A percentile compares a stretch with the other conserved stretches of the same genome.
These are phyloP conservation scores for Drosophila pandora DNA, from an alignment of 1,140 invertebrate species.

Conservation along the genomic window DNA sequence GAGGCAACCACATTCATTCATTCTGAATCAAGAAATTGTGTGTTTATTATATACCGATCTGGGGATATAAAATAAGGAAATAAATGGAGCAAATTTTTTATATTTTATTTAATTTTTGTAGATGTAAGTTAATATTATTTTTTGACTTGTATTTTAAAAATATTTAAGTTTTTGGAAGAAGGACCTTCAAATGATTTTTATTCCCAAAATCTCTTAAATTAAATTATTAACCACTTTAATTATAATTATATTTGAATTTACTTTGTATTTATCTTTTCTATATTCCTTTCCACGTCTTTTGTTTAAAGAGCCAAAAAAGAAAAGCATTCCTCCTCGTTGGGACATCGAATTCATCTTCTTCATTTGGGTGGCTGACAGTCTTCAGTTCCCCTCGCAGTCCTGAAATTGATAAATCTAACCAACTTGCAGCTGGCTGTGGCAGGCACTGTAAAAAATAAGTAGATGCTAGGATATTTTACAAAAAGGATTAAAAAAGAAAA, in stretches of 20 bases:
- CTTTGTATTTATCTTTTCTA: constrained; percentile 15
- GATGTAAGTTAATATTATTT: too few relatives aligned
- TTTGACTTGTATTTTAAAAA: too few relatives aligned
- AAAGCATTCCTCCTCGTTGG: constrained; percentile 22
- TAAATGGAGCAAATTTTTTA: not conserved
- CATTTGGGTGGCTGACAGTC: constrained; percentile 16
- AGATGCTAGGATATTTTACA: not conserved
- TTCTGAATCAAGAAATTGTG: not conserved
- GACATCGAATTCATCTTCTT: constrained; percentile 64
- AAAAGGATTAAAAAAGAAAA: not conserved
- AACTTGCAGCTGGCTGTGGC: constrained; percentile 11
- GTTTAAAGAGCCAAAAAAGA: constrained; percentile 11
- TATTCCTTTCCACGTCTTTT: constrained; percentile 4
- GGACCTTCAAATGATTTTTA: not conserved
- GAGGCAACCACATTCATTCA: not conserved
- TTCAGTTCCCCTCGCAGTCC: constrained; percentile 1
- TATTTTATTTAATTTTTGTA: too few relatives aligned
- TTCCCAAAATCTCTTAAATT: not conserved
- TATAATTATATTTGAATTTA: constrained; percentile 9
- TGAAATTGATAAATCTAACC: constrained; percentile 25
- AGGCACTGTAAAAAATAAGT: constrained; percentile 2
- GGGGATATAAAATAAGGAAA: too few relatives aligned
- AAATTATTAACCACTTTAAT: not conserved
- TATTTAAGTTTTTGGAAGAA: too few relatives aligned
- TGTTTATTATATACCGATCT: too few relatives aligned